These are phyloP conservation scores for Pterostichus niger DNA, from an alignment of 2,888 invertebrate species.

Conservation along the genomic window DNA sequence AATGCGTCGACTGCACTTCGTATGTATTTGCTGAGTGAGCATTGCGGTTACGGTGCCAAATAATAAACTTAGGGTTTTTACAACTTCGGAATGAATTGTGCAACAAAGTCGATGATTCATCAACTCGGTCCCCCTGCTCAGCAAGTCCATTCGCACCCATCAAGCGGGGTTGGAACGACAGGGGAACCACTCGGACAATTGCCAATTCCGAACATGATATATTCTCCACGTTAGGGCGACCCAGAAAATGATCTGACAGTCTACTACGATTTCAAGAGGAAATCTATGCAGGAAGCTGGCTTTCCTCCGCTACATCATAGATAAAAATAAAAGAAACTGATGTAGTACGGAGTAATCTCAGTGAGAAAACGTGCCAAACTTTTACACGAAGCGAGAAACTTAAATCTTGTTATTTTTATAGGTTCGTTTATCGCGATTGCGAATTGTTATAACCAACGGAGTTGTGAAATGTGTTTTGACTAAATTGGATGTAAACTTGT, in stretches of 20 bases:
- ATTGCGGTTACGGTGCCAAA: constrained; percentile 40
- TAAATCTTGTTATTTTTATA: constrained; percentile 45
- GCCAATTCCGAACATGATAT: constrained; percentile 49
- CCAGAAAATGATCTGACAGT: constrained; percentile 45
- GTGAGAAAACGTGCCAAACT: constrained; percentile 24
- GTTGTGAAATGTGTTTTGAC: constrained; percentile 41
- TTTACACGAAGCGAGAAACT: constrained; percentile 16
- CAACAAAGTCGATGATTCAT: constrained; percentile 43
- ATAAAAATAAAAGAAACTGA: constrained; percentile 35
- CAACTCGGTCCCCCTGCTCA: constrained; percentile 24
- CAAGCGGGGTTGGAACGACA: background rate
- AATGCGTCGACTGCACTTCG: background rate
- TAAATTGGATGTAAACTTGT: constrained; percentile 48
- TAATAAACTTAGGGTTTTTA: constrained; percentile 50
- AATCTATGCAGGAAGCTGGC: constrained; percentile 10
- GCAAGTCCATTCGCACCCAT: constrained; percentile 28
- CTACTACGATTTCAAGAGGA: constrained; percentile 17
- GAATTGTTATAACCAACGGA: background rate
- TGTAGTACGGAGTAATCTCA: constrained; percentile 16
- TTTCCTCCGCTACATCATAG: background rate
- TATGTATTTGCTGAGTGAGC: constrained; percentile 19
- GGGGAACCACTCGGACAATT: constrained; percentile 44
- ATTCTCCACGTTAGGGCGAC: constrained; percentile 31
- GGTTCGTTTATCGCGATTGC: constrained; percentile 43
- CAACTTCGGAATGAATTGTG: constrained; percentile 28